Evolutionary conservation across 2,113 vertebrate species (phyloP).

Genomic region (Carollia perspicillata): DNA sequence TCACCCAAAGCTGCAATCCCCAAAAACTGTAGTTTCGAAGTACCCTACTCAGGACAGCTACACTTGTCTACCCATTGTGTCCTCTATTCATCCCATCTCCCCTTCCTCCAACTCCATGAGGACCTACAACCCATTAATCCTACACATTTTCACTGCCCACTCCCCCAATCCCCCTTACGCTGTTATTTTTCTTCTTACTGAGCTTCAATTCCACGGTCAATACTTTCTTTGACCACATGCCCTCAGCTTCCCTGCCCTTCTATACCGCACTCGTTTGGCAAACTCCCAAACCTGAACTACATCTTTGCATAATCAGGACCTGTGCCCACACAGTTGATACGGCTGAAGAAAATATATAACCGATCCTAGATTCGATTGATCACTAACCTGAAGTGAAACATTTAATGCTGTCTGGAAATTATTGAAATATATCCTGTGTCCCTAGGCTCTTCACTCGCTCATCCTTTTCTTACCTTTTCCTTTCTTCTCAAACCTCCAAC

Average conservation of each 20-base stretch:
- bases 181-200: not conserved
- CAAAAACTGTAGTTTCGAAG: not conserved
- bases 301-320: not conserved
- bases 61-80: not conserved
- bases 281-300: not conserved
- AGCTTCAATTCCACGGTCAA: not conserved
- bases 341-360: not conserved
- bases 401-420: not conserved
- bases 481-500: constrained; percentile 20
- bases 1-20: not conserved
- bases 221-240: not conserved
- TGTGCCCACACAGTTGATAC: not conserved
- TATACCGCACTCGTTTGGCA: not conserved
- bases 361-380: not conserved
- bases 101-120: not conserved
- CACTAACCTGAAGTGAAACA: not conserved
- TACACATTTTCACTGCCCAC: not conserved
- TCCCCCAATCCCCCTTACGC: not conserved
- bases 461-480: not conserved
- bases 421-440: not conserved
- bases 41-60: not conserved
- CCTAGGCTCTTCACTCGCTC: not conserved
- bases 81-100: not conserved
- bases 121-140: not conserved
- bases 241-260: not conserved